Evolutionary conservation across 2,113 vertebrate species (phyloP).

Genomic region (Prionailurus viverrinus): DNA sequence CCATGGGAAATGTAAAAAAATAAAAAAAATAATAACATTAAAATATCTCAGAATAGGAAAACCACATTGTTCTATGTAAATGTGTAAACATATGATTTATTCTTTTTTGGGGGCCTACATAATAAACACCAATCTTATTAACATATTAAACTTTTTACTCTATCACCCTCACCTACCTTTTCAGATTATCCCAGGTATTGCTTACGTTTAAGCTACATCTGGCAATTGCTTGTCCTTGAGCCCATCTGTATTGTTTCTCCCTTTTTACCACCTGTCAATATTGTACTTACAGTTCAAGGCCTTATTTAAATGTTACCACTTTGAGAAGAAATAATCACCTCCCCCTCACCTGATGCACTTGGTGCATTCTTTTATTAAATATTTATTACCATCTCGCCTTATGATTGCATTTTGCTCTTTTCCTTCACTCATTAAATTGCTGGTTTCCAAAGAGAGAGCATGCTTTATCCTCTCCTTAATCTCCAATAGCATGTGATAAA

Average conservation of each 20-base stretch:
- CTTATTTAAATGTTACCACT: not conserved
- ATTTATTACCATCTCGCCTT: not conserved
- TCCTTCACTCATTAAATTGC: not conserved
- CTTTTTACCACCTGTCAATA: not conserved
- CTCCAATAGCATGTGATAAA: not conserved
- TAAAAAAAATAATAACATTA: not conserved
- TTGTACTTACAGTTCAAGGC: not conserved
- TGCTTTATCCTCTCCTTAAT: not conserved
- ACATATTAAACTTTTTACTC: not conserved
- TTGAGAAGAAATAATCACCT: not conserved
- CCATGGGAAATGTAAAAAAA: not conserved
- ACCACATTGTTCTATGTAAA: not conserved
- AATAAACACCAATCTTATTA: not conserved
- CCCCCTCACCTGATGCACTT: not conserved
- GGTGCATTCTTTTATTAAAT: not conserved
- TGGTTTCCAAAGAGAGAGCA: not conserved
- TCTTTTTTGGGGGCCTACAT: not conserved
- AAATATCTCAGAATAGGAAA: not conserved
- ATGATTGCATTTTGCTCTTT: not conserved
- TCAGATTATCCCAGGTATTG: conserved; percentile 26
- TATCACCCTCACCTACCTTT: not conserved
- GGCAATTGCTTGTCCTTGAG: not conserved
- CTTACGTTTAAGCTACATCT: not conserved
- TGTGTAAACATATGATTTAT: not conserved
- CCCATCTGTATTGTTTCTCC: not conserved